Evolutionary conservation across 2,888 invertebrate species (phyloP).

Genomic region (Mesochorus sp.): DNA sequence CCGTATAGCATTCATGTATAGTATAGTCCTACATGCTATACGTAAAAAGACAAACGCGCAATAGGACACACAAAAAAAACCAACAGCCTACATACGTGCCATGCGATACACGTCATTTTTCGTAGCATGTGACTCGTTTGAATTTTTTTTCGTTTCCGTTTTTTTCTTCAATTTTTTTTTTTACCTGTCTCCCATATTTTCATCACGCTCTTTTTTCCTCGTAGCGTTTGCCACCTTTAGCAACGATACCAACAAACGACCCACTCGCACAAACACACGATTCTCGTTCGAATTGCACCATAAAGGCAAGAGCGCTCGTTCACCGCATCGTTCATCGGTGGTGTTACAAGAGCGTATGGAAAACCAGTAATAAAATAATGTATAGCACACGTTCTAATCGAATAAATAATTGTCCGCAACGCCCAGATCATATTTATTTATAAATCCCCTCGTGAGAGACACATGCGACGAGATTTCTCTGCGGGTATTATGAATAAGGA

Average conservation of each 20-base stretch:
- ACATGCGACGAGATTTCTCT: constrained; percentile 15
- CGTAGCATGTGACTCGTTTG: constrained; percentile 49
- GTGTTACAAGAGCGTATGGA: constrained; percentile 6
- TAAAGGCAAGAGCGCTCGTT: constrained; percentile 17
- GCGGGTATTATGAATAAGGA: not conserved
- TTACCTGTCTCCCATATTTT: not conserved
- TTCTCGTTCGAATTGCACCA: constrained; percentile 30
- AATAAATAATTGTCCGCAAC: constrained; percentile 47
- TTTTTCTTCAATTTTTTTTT: constrained; percentile 1
- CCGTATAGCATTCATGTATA: constrained; percentile 71
- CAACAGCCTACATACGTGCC: constrained; percentile 74
- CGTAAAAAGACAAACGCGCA: constrained; percentile 10
- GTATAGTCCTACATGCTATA: constrained; percentile 64
- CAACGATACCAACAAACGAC: constrained; percentile 39
- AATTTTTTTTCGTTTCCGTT: constrained; percentile 33
- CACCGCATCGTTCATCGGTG: not conserved
- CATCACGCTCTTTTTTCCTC: not conserved
- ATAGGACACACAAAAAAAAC: constrained; percentile 40
- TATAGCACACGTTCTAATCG: constrained; percentile 46
- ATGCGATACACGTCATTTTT: constrained; percentile 71
- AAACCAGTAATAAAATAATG: constrained; percentile 36
- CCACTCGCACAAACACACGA: constrained; percentile 16
- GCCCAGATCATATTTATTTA: constrained; percentile 53
- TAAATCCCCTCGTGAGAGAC: constrained; percentile 26
- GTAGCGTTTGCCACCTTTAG: constrained; percentile 11